Conservation (phyloP, 2,797 vertebrate species). For the Harpagifer antarcticus region DNA sequence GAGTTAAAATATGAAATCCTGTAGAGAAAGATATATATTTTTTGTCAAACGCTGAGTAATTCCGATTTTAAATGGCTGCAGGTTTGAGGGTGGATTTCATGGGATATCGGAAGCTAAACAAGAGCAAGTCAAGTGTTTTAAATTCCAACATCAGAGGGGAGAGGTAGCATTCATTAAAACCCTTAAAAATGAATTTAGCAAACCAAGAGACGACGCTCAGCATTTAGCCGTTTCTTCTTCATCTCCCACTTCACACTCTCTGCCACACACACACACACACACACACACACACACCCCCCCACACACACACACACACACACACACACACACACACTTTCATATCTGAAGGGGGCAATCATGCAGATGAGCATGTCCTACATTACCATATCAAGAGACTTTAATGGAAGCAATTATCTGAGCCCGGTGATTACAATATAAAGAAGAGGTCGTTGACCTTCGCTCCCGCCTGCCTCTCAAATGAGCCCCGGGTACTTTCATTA, state of each 20-base stretch:
- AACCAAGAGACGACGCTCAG: conserved; percentile 9
- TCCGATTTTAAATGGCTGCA: neutral
- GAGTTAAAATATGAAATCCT: neutral
- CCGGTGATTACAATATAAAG: conserved; percentile 70
- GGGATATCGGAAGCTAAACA: conserved; percentile 8
- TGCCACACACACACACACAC: conserved; percentile 24
- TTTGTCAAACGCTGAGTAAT: conserved; percentile 21
- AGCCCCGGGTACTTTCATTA: conserved; percentile 36
- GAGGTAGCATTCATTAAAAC: conserved; percentile 20
- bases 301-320: too few species aligned
- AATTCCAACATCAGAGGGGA: conserved; percentile 11
- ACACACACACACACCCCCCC: too few species aligned
- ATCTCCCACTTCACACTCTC: conserved; percentile 10
- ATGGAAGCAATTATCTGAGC: conserved; percentile 74
- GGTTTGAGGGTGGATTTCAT: conserved; percentile 17
- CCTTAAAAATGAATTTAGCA: conserved; percentile 22
- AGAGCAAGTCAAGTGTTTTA: conserved; percentile 19
- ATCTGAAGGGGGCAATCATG: conserved; percentile 68
- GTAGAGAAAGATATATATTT: conserved; percentile 21
- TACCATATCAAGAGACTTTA: conserved; percentile 80
- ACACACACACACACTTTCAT: too few species aligned
- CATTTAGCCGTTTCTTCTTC: neutral
- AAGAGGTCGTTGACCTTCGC: conserved; percentile 72
- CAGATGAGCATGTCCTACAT: conserved; percentile 72
- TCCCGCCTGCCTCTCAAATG: conserved; percentile 48